Base-by-base conservation (phyloP, 2,113 vertebrate species). In the Oncorhynchus keta region DNA sequence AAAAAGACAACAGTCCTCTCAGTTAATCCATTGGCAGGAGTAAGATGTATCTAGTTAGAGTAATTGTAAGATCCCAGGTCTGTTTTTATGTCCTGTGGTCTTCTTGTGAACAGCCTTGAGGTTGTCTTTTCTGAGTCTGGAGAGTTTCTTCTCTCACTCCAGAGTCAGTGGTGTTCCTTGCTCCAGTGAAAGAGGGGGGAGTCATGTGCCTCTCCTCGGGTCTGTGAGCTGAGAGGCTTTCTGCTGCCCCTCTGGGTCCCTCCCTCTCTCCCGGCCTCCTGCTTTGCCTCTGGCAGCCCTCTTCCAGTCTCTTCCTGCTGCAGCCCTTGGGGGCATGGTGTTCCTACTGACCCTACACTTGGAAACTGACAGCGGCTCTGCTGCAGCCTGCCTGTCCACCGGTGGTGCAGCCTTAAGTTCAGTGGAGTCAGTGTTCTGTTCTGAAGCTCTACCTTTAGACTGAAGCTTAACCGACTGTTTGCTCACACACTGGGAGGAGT, bases 401-500 rank as follows among this genome's bases (percentile, higher is more conserved):
- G 76, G 51, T 89, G 88, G 11, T 45, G 39, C 39, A 45, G 65
- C 6, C 65, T 20, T 14, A 14, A 57, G 68, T 55, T 18, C 51
- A 55, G 51, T 16, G 51, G 16, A 16, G 12, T 55, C 11, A 51
- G 76, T 14, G 68, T 45, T 66, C 2, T 55, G 68, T 51, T 74
- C 72, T 76, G 45, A 77, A 28, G 2, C 82, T 79, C 30, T 22
- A 22, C 39, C 28, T 72, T 75, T 70, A 81, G 18, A 79, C 59
- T 72, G 22, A 68, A 28, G 5, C 48, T 79, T n/a, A 2, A 12
- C 68, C 16, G 3, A 16, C 79, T 77, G 76, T 71, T 70, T 28
- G 77, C 73, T 70, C 26, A 62, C 45, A 51, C 4, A 12, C 28
- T 70, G 86, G 90, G 91, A 59, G 89, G 87, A 87, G 88, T 65